A percentile compares a stretch with the other conserved stretches of the same genome.
Evolutionary conservation across 1,140 invertebrate genomes (phyloP).

Genomic region (Yoshiicerus persimilis): DNA sequence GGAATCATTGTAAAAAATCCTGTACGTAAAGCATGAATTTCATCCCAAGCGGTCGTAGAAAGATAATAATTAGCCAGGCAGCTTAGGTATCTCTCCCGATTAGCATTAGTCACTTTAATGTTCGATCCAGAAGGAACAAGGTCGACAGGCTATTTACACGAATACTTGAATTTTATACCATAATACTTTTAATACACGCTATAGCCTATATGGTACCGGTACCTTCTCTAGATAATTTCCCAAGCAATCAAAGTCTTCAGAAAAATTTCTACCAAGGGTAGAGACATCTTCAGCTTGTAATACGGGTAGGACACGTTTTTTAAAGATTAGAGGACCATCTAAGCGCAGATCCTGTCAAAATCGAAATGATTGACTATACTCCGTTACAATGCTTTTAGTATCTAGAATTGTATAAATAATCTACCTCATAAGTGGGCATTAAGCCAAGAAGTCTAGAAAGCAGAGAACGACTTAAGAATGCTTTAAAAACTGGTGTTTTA

Average conservation of each 20-base stretch:
- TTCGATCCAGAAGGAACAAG: background rate
- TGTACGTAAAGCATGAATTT: background rate
- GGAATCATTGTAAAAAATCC: background rate
- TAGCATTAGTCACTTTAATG: background rate
- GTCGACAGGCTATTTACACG: background rate
- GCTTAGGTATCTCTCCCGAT: background rate
- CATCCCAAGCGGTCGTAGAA: background rate
- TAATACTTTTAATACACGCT: too few species aligned
- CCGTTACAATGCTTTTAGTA: too few species aligned
- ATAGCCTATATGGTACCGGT: background rate
- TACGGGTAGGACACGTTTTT: background rate
- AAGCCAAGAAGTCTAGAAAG: background rate
- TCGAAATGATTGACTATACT: too few species aligned
- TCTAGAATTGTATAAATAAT: too few species aligned
- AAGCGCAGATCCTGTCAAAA: background rate
- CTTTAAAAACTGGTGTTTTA: background rate
- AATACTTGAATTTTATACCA: too few species aligned
- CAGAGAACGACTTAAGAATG: background rate
- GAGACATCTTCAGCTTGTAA: background rate
- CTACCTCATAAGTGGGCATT: background rate
- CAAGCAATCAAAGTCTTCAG: background rate
- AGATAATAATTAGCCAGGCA: background rate
- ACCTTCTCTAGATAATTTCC: background rate
- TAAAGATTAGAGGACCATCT: background rate
- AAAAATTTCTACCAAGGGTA: background rate